Conservation (phyloP, 2,113 vertebrate species). For the Trogon melanurus region DNA sequence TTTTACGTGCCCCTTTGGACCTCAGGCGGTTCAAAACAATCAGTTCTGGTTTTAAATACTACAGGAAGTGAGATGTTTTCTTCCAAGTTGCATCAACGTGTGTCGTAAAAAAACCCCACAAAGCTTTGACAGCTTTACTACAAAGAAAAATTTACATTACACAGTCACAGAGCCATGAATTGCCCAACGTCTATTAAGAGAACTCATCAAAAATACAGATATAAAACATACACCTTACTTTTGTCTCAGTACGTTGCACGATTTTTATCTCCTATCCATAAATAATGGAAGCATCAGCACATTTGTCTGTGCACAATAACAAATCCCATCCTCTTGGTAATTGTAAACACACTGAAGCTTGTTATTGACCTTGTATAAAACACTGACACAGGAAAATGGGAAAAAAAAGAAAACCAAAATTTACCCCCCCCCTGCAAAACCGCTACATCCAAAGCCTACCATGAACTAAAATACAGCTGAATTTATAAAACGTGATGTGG, state of each 20-base stretch:
- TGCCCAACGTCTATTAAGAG: conserved; percentile 49
- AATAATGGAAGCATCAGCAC: conserved; percentile 73
- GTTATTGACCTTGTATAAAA: conserved; percentile 75
- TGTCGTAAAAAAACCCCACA: not conserved
- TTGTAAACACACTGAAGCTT: conserved; percentile 75
- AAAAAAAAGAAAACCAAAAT: not conserved
- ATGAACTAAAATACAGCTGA: not conserved
- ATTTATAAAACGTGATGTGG: not conserved
- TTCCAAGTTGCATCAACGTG: conserved; percentile 38
- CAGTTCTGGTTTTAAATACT: not conserved
- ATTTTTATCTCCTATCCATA: conserved; percentile 70
- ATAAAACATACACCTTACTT: conserved; percentile 67
- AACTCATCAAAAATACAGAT: conserved; percentile 75
- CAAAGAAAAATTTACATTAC: conserved; percentile 65
- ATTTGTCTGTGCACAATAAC: conserved; percentile 72
- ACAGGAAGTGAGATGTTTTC: conserved; percentile 21
- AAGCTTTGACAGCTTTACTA: conserved; percentile 68
- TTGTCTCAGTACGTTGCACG: conserved; percentile 58
- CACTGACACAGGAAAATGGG: conserved; percentile 6
- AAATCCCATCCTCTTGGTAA: conserved; percentile 72
- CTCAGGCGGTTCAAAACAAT: not conserved
- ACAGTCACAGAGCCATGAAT: conserved; percentile 38
- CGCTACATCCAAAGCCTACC: not conserved
- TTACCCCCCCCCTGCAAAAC: not conserved
- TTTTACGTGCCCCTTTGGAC: not conserved